phyloP scores from a whole-genome alignment of 2,888 invertebrate genomes.

The Diachrysia chrysitis region DNA sequence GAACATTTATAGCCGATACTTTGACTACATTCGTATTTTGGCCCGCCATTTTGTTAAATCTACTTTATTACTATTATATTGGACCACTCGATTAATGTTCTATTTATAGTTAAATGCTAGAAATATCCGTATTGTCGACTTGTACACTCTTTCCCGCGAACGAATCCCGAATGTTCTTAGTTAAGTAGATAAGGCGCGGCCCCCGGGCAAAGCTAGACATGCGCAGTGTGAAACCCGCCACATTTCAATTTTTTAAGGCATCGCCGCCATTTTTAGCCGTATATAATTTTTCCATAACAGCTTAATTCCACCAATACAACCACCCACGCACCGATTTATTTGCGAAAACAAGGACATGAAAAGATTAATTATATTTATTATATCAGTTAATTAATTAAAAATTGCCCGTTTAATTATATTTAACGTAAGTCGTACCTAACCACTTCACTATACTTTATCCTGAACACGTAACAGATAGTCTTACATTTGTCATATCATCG shows the following conservation, averaged over 20 bases:
- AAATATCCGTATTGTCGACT: background rate
- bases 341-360: background rate
- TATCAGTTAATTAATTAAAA: too few species aligned
- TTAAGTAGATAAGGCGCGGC: conserved; percentile 3
- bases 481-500: too few species aligned
- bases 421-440: too few species aligned
- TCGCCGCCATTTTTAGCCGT: conserved; percentile 18
- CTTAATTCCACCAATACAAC: background rate
- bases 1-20: background rate
- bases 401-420: too few species aligned
- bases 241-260: conserved; percentile 7
- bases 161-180: background rate
- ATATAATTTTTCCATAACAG: background rate
- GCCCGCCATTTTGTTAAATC: background rate
- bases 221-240: conserved; percentile 18
- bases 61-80: background rate
- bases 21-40: background rate
- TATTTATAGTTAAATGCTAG: background rate
- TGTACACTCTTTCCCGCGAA: background rate
- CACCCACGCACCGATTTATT: background rate
- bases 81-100: background rate
- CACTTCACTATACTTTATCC: too few species aligned
- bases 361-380: too few species aligned
- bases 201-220: conserved; percentile 16
- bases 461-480: too few species aligned